Base-by-base conservation (phyloP, 2,888 invertebrate genomes). In the Apotomis betuletana region DNA sequence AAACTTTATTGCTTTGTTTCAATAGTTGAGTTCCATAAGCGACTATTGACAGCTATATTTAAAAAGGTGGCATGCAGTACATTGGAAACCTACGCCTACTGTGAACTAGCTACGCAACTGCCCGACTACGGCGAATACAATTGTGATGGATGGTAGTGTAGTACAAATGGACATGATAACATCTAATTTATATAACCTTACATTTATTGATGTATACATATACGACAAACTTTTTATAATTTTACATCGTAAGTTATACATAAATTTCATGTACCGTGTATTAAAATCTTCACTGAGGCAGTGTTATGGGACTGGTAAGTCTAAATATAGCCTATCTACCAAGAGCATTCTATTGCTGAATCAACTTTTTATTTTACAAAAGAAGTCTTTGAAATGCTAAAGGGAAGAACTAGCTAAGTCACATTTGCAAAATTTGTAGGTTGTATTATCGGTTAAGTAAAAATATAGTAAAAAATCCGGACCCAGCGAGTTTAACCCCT, bases 1-100 rank as follows among this genome's bases (percentile, higher is more conserved):
- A 75, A 80, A 80, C 75, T 81, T 84, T 86, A 87, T 89, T 87
- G 85, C 85, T 89, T 83, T 76, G 76, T 79, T 78, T 78, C 74
- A 74, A 77, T 74, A 58, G 13, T 44, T 55, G 36, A 59, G 41
- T 64, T 61, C 58, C 41, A 36, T 58, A 70, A 64, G 54, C 54
- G 59, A 46, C 65, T 63, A 63, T 67, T 65, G 65, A 68, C 58
- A 51, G 58, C 46, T 68, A 71, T 46, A 67, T 27, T 72, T 52
- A 52, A 68, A 67, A 51, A 44, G 62, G 27, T 67, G 61, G 51
- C 58, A 67, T 71, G 71, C 67, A 57, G 36, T 67, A 71, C 46
- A 72, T 72, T 54, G 38, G 67, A 72, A 58, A 72, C 44, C 59
- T 72, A 72, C 38, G 62, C 41, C 67, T 72, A 63, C 52, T 54